These are phyloP conservation scores for Corydoras sp. DNA, from an alignment of 2,113 vertebrate species.

Conservation along the genomic window DNA sequence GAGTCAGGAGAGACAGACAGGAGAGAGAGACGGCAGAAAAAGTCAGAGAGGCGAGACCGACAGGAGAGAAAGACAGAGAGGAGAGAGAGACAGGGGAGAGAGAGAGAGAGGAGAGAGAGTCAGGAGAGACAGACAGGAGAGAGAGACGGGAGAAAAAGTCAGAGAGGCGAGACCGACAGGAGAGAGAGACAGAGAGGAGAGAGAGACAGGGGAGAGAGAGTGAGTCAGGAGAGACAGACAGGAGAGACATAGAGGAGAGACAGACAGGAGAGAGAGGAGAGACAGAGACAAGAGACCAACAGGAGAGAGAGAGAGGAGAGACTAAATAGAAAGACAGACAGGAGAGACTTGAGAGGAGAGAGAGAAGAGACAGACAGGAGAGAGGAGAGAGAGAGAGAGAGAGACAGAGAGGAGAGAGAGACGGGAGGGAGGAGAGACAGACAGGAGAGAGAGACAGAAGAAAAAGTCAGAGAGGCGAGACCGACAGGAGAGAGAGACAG, in stretches of 20 bases:
- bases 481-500: neutral
- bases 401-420: slow-evolving; percentile 6
- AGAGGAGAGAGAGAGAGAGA: neutral
- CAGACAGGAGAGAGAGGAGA: neutral
- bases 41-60: slow-evolving; percentile 1
- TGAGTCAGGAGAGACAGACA: neutral
- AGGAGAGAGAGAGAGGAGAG: neutral
- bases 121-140: neutral
- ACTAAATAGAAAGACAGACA: neutral
- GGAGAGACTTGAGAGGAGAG: neutral
- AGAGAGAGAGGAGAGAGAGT: slow-evolving; percentile 21
- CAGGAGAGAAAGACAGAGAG: neutral
- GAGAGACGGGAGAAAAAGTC: neutral
- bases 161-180: neutral
- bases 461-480: neutral
- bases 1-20: neutral
- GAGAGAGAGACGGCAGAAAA: neutral
- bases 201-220: neutral
- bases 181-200: neutral
- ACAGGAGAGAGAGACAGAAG: neutral
- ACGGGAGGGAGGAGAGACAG: neutral
- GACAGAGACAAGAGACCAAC: neutral
- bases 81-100: neutral
- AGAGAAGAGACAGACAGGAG: neutral
- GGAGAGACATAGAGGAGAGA: neutral